Base-by-base conservation (phyloP, 2,888 invertebrate genomes). In the Lasioglossum lativentre region DNA sequence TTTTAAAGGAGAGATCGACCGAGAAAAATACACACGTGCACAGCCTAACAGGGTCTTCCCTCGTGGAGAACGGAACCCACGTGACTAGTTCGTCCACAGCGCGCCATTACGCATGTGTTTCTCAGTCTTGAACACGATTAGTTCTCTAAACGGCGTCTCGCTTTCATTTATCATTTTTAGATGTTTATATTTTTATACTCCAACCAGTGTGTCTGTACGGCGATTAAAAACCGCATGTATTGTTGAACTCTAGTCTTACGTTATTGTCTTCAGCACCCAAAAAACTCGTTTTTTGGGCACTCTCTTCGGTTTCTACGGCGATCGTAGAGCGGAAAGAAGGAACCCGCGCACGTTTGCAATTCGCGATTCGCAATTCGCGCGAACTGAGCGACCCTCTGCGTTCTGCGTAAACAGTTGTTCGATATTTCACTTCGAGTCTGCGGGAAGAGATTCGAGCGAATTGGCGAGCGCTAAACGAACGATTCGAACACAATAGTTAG, bases 161-260 rank as follows among this genome's bases (percentile, higher is more conserved):
- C 86, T 83, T 91, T 90, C 92, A 92, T 85, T 90, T 92, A 92
- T 85, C 85, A 90, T 92, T 93, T 91, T 90, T 92, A 94, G 91
- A 93, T 93, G 92, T 94, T 94, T 94, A 94, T 94, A 94, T 94
- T 94, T 94, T 94, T 94, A 94, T 94, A 94, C 92, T 93, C 92
- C 92, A 38, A 93, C 90, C 86, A 85, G 89, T 91, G 92, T 92
- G 91, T 92, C 90, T 92, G 88, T 92, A 91, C 88, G 91, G 92
- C 92, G 91, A 93, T 92, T 91, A 91, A 91, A 90, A 92, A 93
- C 92, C 91, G 92, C 93, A 94, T 93, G 95, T 95, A 94, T 95
- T 94, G 93, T 94, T 94, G 92, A 94, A 94, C 91, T 95, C 94
- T 95, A 95, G 95, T 95, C 95, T 94, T 94, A 93, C 88, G 92